phyloP scores from a whole-genome alignment of 2,113 vertebrate genomes.

The Craseonycteris thonglongyai region DNA sequence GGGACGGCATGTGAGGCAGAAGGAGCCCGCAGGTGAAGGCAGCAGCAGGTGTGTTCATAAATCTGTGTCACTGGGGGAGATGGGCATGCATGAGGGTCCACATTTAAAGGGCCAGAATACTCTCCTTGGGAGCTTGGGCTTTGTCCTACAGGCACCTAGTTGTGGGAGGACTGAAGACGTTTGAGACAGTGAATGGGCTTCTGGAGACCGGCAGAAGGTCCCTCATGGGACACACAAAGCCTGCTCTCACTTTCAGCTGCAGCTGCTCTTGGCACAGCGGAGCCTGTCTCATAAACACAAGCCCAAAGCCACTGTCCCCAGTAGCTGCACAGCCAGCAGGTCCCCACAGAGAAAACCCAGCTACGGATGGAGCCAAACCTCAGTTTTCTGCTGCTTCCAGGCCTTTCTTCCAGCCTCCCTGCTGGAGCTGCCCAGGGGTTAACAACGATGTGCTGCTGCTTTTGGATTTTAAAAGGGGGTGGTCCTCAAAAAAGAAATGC shows the following conservation, averaged over 20 bases:
- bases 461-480: neutral
- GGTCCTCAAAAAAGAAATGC: conserved; percentile 4
- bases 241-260: neutral
- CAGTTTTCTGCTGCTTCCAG: neutral
- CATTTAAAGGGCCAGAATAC: neutral
- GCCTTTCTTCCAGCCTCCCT: neutral
- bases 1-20: neutral
- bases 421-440: neutral
- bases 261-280: neutral
- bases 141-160: neutral
- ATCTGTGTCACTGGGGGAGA: accelerated
- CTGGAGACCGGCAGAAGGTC: neutral
- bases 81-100: neutral
- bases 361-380: neutral
- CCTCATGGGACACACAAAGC: neutral
- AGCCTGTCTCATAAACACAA: neutral
- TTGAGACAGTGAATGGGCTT: neutral
- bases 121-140: neutral
- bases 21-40: neutral
- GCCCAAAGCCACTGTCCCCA: neutral
- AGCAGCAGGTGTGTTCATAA: accelerated
- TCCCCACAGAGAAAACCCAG: neutral
- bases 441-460: neutral
- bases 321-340: neutral
- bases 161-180: neutral